phyloP scores from a whole-genome alignment of 2,113 vertebrate species.

The Varanus salvator region DNA sequence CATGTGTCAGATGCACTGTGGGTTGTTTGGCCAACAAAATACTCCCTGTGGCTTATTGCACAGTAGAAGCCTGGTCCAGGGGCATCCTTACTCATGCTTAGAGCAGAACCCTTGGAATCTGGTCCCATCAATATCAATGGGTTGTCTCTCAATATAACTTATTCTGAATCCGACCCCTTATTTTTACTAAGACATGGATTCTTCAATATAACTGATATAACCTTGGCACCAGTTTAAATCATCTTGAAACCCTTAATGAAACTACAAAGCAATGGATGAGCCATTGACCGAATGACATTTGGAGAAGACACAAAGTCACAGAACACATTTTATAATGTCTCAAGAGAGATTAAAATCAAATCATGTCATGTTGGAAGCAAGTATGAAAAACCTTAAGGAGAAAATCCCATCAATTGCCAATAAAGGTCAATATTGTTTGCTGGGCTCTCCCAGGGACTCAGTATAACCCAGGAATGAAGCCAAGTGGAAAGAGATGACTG shows the following conservation, averaged over 20 bases:
- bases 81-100: background rate
- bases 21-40: too few relatives aligned
- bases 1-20: too few relatives aligned
- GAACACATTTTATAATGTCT: background rate
- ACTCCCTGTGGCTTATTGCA: background rate
- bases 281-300: too few relatives aligned
- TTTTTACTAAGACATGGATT: background rate
- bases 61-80: background rate
- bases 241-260: background rate
- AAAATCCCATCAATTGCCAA: background rate
- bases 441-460: background rate
- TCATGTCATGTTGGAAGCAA: background rate
- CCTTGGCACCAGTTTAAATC: background rate
- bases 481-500: background rate
- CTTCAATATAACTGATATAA: background rate
- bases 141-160: background rate
- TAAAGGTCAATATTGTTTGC: background rate
- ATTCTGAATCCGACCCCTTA: background rate
- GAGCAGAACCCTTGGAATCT: background rate
- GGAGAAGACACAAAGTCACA: background rate
- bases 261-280: background rate
- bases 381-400: background rate
- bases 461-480: background rate
- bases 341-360: background rate
- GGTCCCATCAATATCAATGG: background rate